phyloP scores from a whole-genome alignment of 1,140 invertebrate species.

The Eueides isabella region DNA sequence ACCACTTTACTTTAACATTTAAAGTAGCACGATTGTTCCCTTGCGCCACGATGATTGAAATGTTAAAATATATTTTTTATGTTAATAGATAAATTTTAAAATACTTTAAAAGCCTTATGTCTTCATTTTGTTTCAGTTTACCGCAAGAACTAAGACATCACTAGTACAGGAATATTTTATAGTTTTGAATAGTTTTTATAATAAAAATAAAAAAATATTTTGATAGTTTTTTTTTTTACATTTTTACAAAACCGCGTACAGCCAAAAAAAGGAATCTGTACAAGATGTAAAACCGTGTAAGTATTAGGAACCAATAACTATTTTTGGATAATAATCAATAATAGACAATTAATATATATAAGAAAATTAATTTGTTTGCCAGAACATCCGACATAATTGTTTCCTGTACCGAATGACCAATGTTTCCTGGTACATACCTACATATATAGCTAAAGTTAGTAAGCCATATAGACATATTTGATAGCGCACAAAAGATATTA shows the following conservation, averaged over 20 bases:
- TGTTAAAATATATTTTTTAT: no score
- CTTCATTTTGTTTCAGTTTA: slow-evolving; percentile 54
- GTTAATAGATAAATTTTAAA: neutral
- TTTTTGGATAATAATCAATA: neutral
- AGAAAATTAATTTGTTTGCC: neutral
- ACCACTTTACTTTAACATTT: no score
- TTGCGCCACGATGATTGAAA: no score
- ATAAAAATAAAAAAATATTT: neutral
- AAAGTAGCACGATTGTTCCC: no score
- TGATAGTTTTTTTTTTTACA: neutral
- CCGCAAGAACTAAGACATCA: slow-evolving; percentile 54
- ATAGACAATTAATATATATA: neutral
- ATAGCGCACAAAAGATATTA: no score
- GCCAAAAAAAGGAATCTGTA: no score
- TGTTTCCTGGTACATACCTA: neutral
- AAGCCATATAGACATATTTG: no score
- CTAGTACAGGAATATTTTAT: slow-evolving; percentile 23
- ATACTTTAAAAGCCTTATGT: no score
- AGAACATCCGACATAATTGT: neutral
- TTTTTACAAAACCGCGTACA: neutral
- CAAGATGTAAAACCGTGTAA: no score
- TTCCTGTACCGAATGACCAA: neutral
- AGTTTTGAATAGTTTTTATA: neutral
- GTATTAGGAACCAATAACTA: neutral
- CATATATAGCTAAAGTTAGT: no score